These are phyloP conservation scores for Hiodon tergisus DNA, from an alignment of 2,113 vertebrate genomes.

Conservation along the genomic window DNA sequence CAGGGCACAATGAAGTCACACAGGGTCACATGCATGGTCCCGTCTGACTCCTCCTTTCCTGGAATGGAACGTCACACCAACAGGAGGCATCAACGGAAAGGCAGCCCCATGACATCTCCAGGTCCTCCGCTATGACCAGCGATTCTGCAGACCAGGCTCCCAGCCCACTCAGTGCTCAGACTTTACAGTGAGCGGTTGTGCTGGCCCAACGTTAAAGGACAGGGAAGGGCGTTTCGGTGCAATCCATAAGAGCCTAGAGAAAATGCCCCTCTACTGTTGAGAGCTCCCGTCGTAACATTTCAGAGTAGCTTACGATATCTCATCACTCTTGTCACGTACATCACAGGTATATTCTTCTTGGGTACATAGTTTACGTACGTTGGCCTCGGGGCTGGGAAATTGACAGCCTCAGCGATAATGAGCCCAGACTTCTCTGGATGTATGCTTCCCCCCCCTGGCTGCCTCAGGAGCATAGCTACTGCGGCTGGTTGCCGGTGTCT, in stretches of 20 bases:
- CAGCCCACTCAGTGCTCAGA: too few relatives aligned
- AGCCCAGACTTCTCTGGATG: slow-evolving; percentile 30
- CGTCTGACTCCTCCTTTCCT: slow-evolving; percentile 83
- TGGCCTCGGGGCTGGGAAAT: slow-evolving; percentile 18
- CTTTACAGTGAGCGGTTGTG: not conserved
- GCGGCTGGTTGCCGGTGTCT: slow-evolving; percentile 51
- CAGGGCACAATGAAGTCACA: slow-evolving; percentile 93
- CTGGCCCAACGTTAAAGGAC: not conserved
- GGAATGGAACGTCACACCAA: slow-evolving; percentile 7
- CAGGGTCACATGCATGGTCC: slow-evolving; percentile 88
- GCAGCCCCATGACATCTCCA: too few relatives aligned
- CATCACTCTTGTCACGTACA: too few relatives aligned
- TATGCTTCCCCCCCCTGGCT: slow-evolving; percentile 26
- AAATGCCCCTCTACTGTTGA: too few relatives aligned
- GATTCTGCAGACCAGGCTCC: too few relatives aligned
- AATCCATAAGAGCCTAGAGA: too few relatives aligned
- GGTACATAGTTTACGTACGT: not conserved
- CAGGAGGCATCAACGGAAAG: too few relatives aligned
- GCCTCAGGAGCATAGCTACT: slow-evolving; percentile 49
- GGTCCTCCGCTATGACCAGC: too few relatives aligned
- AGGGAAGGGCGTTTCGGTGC: too few relatives aligned
- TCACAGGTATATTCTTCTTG: not conserved
- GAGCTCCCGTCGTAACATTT: too few relatives aligned
- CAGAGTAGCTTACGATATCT: too few relatives aligned
- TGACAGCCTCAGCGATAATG: slow-evolving; percentile 36